phyloP scores from a whole-genome alignment of 2,113 vertebrate species.

The Sinocyclocheilus grahami region DNA sequence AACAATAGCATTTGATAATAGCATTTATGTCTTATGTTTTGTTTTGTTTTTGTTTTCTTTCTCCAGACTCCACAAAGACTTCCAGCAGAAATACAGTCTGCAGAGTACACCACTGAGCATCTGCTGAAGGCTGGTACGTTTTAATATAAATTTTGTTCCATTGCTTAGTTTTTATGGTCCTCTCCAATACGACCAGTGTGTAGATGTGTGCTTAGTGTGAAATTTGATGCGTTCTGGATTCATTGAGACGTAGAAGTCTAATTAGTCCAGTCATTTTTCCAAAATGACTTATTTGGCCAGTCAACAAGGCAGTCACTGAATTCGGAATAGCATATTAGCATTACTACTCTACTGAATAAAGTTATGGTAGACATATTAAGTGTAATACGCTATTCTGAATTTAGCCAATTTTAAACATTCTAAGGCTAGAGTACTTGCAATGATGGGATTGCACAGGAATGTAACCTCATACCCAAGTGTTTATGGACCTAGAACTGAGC shows the following conservation, averaged over 20 bases:
- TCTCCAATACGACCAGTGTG: neutral
- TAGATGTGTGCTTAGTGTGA: neutral
- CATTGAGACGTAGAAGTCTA: neutral
- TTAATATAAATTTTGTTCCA: neutral
- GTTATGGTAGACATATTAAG: neutral
- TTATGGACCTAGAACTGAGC: neutral
- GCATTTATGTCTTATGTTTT: constrained; percentile 11
- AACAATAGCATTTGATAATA: neutral
- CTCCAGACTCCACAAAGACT: constrained; percentile 67
- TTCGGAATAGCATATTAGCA: neutral
- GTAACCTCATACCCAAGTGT: neutral
- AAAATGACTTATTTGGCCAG: neutral
- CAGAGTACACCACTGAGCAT: constrained; percentile 64
- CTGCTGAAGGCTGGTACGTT: constrained; percentile 66
- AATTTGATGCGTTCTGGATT: neutral
- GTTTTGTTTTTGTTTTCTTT: neutral
- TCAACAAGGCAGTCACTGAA: neutral
- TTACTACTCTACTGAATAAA: neutral
- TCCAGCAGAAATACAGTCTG: constrained; percentile 62
- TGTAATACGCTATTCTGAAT: neutral
- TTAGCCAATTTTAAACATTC: neutral
- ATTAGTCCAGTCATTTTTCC: neutral
- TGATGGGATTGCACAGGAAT: neutral
- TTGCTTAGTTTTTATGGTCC: neutral
- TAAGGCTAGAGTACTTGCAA: neutral